phyloP scores from a whole-genome alignment of 2,113 vertebrate species.

The Pica pica region DNA sequence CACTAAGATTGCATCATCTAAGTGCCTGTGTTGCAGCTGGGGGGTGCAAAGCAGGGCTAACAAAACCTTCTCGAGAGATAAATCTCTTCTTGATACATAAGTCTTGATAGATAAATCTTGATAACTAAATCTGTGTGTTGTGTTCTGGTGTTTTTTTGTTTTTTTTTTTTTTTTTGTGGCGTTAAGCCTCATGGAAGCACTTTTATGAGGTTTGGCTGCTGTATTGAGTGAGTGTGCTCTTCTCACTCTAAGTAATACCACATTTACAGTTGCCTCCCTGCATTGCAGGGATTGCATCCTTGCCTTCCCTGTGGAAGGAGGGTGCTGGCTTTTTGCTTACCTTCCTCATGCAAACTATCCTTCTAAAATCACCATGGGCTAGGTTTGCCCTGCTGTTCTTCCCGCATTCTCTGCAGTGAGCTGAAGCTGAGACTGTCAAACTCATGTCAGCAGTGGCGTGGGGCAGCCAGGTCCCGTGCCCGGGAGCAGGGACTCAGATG shows the following conservation, averaged over 20 bases:
- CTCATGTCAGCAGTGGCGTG: not conserved
- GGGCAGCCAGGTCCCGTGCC: accelerated
- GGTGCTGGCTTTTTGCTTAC: not conserved
- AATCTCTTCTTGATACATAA: too few species aligned
- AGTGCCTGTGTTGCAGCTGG: not conserved
- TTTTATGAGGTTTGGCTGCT: not conserved
- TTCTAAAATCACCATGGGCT: not conserved
- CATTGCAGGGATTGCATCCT: not conserved
- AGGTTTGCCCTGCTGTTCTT: not conserved
- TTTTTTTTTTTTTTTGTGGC: not conserved
- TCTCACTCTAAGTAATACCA: not conserved
- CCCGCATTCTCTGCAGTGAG: accelerated
- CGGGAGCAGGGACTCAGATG: not conserved
- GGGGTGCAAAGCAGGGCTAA: not conserved
- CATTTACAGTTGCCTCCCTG: not conserved
- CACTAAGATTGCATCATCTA: not conserved
- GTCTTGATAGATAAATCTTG: too few species aligned
- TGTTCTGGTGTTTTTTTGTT: too few species aligned
- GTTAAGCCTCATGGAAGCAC: not conserved
- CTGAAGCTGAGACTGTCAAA: not conserved
- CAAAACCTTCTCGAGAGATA: not conserved
- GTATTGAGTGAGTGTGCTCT: not conserved
- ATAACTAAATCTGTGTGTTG: too few species aligned
- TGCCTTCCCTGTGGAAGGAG: not conserved
- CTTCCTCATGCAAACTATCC: not conserved